Evolutionary conservation across 2,113 vertebrate species (phyloP).

Genomic region (Pitta sordida): DNA sequence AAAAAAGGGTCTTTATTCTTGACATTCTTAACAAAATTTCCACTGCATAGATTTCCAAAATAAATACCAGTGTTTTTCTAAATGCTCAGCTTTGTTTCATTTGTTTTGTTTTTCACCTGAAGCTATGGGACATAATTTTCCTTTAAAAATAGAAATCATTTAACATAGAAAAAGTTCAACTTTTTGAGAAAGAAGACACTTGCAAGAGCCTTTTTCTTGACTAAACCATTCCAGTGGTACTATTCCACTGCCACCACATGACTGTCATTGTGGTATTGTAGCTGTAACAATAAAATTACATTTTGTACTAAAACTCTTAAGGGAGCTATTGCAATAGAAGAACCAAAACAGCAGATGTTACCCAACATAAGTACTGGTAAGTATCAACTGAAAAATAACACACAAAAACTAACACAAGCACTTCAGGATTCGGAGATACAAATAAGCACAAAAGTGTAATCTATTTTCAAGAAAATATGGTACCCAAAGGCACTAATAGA

Average conservation of each 20-base stretch:
- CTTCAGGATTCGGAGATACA: conserved; percentile 42
- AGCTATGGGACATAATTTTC: neutral
- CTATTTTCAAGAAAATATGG: conserved; percentile 45
- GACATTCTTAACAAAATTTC: neutral
- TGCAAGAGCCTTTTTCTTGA: neutral
- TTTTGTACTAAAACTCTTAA: conserved; percentile 31
- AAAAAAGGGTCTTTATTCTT: neutral
- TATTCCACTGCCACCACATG: neutral
- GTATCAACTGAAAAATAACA: conserved; percentile 54
- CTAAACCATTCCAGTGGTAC: neutral
- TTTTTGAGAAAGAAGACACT: neutral
- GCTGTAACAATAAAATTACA: conserved; percentile 29
- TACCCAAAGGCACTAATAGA: conserved; percentile 49
- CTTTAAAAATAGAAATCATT: neutral
- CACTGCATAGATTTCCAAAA: neutral
- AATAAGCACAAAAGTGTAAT: conserved; percentile 34
- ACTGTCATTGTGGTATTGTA: neutral
- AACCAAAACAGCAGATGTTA: conserved; percentile 62
- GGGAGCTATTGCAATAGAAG: conserved; percentile 52
- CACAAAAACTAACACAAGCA: conserved; percentile 32
- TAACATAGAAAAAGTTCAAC: neutral
- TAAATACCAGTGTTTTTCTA: neutral
- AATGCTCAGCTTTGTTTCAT: neutral
- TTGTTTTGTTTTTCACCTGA: neutral
- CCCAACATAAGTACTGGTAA: conserved; percentile 18